Conservation (phyloP, 1,140 invertebrate species). For the Cephus cinctus region DNA sequence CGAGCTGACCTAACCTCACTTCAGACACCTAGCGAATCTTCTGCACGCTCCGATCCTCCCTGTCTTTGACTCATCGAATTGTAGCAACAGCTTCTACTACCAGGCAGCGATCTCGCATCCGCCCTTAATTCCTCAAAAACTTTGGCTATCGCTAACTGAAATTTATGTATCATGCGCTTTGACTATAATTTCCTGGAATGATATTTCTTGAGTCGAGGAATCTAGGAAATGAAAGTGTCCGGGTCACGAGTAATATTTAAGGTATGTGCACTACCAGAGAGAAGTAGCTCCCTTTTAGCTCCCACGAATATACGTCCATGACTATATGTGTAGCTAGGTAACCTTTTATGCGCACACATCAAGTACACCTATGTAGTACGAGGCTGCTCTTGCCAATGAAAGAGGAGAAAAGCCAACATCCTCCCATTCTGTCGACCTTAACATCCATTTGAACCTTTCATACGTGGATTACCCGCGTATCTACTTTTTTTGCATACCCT, state of each 20-base stretch:
- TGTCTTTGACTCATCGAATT: neutral
- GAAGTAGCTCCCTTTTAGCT: no score
- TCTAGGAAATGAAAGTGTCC: conserved; percentile 31
- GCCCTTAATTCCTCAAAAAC: no score
- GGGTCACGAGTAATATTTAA: conserved; percentile 27
- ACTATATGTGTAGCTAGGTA: neutral
- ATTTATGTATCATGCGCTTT: neutral
- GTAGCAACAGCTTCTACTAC: conserved; percentile 15
- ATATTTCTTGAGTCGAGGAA: conserved; percentile 26
- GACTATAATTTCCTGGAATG: conserved; percentile 27
- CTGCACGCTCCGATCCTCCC: neutral
- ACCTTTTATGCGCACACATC: no score
- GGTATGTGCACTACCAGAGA: conserved; percentile 6
- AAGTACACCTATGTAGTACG: no score
- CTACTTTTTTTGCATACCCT: no score
- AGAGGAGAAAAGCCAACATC: no score
- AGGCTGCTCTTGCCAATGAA: no score
- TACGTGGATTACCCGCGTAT: no score
- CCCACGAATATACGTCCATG: no score
- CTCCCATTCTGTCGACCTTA: no score
- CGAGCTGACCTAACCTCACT: neutral
- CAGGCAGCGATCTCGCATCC: no score
- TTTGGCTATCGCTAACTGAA: neutral
- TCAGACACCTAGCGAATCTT: neutral
- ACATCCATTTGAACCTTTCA: neutral